Percentiles rank a stretch among this genome's conserved stretches.
phyloP scores from a whole-genome alignment of 1,140 invertebrate species.

The Coelopa frigida region DNA sequence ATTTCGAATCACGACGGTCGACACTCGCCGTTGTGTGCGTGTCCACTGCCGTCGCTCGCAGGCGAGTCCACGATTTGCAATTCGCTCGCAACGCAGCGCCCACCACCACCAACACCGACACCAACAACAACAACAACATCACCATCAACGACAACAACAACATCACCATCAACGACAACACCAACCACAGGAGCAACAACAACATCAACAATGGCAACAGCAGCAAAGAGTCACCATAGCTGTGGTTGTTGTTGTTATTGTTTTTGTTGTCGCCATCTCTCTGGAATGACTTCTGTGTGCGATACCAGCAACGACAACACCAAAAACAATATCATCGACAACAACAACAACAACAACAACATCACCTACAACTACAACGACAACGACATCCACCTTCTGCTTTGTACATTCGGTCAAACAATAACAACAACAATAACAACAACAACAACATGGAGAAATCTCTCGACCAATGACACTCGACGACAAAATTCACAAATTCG shows the following conservation, averaged over 20 bases:
- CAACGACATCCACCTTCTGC: conserved; percentile 14
- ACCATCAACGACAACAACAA: conserved; percentile 3
- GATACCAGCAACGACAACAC: too few relatives aligned
- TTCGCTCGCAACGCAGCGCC: too few relatives aligned
- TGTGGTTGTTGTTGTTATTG: conserved; percentile 11
- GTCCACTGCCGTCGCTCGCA: too few relatives aligned
- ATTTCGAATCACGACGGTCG: too few relatives aligned
- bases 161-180: conserved; percentile 6
- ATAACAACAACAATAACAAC: conserved; percentile 1
- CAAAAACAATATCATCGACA: background rate
- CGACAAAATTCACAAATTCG: conserved; percentile 42
- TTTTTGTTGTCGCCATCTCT: conserved; percentile 1
- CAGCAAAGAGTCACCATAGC: too few relatives aligned
- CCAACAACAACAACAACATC: background rate
- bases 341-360: conserved; percentile 2
- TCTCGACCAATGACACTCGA: conserved; percentile 44
- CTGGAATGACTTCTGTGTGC: too few relatives aligned
- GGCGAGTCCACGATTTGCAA: too few relatives aligned
- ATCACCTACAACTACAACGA: conserved; percentile 7
- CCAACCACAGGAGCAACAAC: conserved; percentile 14
- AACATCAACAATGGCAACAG: conserved; percentile 1
- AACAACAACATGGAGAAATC: conserved; percentile 19
- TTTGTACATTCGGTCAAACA: background rate
- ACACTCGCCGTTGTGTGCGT: too few relatives aligned
- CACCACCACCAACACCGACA: too few relatives aligned